Evolutionary conservation across 1,140 invertebrate genomes (phyloP).

Genomic region (Drosophila watanabei): DNA sequence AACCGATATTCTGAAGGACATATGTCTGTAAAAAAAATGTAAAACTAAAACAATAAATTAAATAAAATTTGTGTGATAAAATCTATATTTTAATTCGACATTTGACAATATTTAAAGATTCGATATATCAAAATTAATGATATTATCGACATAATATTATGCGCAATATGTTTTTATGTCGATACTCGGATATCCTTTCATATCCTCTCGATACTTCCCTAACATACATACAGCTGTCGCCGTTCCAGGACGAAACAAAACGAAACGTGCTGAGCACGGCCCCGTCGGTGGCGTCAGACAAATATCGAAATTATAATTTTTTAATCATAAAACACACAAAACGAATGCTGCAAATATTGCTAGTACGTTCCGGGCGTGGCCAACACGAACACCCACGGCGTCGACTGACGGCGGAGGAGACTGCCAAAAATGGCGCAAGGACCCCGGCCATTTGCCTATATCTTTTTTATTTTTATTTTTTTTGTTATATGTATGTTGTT

Average conservation of each 20-base stretch:
- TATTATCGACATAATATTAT: neutral
- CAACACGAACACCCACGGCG: conserved; percentile 23
- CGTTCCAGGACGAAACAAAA: conserved; percentile 23
- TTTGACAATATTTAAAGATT: neutral
- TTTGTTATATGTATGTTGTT: neutral
- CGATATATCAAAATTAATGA: neutral
- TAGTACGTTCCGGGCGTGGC: conserved; percentile 19
- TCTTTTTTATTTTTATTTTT: conserved; percentile 8
- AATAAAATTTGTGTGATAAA: too few relatives aligned
- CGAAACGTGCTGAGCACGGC: conserved; percentile 41
- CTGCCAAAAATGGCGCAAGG: conserved; percentile 65
- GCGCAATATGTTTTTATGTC: neutral
- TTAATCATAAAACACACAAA: conserved; percentile 70
- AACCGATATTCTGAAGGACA: neutral
- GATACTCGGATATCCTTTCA: neutral
- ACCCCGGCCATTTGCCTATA: conserved; percentile 63
- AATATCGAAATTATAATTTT: conserved; percentile 80
- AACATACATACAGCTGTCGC: conserved; percentile 20
- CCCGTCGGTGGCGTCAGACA: conserved; percentile 24
- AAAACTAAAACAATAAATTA: too few relatives aligned
- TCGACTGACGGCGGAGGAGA: neutral
- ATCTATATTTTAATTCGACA: neutral
- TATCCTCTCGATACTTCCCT: neutral
- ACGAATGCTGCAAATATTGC: conserved; percentile 39
- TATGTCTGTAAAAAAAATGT: neutral